Conservation (phyloP, 2,888 invertebrate genomes). For the Agelastica alni region DNA sequence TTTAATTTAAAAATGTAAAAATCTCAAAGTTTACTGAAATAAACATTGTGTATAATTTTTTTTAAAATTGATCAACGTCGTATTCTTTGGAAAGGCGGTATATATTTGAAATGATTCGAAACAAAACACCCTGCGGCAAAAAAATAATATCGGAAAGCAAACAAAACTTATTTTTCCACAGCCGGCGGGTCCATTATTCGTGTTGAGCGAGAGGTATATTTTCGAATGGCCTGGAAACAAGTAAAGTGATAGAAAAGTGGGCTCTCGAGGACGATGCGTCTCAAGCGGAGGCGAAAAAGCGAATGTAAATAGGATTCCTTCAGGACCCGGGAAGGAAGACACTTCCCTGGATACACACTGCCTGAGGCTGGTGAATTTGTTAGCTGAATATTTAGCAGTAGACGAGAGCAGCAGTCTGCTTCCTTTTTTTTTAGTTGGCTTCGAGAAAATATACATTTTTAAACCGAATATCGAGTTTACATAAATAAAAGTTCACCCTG, state of each 20-base stretch:
- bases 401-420: not conserved
- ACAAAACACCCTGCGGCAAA: slow-evolving; percentile 12
- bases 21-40: not conserved
- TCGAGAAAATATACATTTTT: slow-evolving; percentile 2
- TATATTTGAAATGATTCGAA: slow-evolving; percentile 1
- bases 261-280: slow-evolving; percentile 47
- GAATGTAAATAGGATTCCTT: slow-evolving; percentile 47
- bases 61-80: not conserved
- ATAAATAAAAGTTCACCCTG: too few relatives aligned
- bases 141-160: slow-evolving; percentile 19
- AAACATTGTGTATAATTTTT: not conserved
- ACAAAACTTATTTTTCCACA: slow-evolving; percentile 38
- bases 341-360: slow-evolving; percentile 21
- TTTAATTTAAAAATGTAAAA: not conserved
- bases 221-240: slow-evolving; percentile 46
- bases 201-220: slow-evolving; percentile 44
- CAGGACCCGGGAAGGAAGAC: slow-evolving; percentile 23
- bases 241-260: slow-evolving; percentile 50
- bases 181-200: slow-evolving; percentile 43
- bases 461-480: slow-evolving; percentile 2
- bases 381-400: slow-evolving; percentile 18
- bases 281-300: slow-evolving; percentile 41
- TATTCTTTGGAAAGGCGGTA: not conserved
- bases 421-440: slow-evolving; percentile 7
- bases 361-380: slow-evolving; percentile 36